Evolutionary conservation across 2,797 vertebrate genomes (phyloP), one percentile per base, ranked within the genome.

Genomic region (Ceyx erithaca): DNA sequence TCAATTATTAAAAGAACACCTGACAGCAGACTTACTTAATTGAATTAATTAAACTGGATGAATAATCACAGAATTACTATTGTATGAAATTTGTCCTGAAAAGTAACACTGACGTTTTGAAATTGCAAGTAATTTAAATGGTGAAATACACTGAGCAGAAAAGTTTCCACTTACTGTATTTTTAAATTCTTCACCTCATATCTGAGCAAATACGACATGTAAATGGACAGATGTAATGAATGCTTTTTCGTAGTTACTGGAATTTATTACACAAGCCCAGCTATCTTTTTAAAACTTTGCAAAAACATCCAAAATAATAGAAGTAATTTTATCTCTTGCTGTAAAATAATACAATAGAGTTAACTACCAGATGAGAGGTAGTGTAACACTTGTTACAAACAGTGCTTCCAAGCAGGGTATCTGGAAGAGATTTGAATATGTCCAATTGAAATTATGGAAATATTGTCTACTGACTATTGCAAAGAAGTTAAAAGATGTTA

Each of bases 1-100:
- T 98, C 98, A 99, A 98, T 99, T 98, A 99, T 98, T 98, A 98
- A 98, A 98, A 97, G 96, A 97, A 98, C 96, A 98, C 98, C 98
- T 98, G 98, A 98, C 98, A 98, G 98, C 98, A 97, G 97, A 98
- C 97, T 97, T 98, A 98, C 98, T 98, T 98, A 98, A 98, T 98
- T 98, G 97, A 98, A 99, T 99, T 98, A 98, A 98, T 98, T 98
- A 98, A 98, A 98, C 97, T 92, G 97, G 96, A 96, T 98, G 97
- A 98, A 98, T 98, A 98, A 97, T 97, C 97, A 97, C 96, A 97
- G 97, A 97, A 98, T 97, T 98, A 96, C 94, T 97, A 95, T 96
- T 98, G 97, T 97, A 97, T 97, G 95, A 97, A 98, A 98, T 98
- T 97, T 98, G 97, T 97, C 96, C 97, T 97, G 97, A 98, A 98